These are phyloP conservation scores for Avahi laniger DNA, from an alignment of 2,797 vertebrate genomes.

Conservation along the genomic window DNA sequence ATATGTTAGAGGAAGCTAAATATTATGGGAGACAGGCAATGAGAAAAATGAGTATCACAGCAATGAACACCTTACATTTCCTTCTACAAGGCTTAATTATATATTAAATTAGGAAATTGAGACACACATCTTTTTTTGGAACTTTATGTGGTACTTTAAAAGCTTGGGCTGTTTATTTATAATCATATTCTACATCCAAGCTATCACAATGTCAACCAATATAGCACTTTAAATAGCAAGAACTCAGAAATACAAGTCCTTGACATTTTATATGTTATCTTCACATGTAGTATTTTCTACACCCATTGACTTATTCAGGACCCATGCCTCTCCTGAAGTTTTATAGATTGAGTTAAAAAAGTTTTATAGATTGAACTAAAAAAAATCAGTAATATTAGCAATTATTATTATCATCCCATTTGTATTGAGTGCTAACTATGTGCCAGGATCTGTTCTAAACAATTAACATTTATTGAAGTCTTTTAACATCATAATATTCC, in stretches of 20 bases:
- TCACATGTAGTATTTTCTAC: neutral
- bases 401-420: neutral
- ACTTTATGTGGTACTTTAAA: neutral
- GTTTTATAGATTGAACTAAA: neutral
- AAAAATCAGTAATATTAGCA: neutral
- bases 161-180: neutral
- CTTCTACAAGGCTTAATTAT: neutral
- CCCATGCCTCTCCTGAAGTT: neutral
- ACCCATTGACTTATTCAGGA: neutral
- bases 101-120: neutral
- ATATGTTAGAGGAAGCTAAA: neutral
- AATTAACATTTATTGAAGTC: neutral
- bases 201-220: neutral
- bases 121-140: neutral
- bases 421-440: neutral
- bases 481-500: neutral
- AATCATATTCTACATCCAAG: neutral
- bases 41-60: neutral
- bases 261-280: neutral
- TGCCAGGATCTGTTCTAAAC: neutral
- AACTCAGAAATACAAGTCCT: neutral
- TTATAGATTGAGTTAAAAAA: neutral
- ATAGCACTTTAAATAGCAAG: neutral
- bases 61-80: neutral
- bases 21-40: neutral